Evolutionary conservation across 2,113 vertebrate genomes (phyloP), one percentile per base, ranked within the genome.

Genomic region (Aleadryas rufinucha): DNA sequence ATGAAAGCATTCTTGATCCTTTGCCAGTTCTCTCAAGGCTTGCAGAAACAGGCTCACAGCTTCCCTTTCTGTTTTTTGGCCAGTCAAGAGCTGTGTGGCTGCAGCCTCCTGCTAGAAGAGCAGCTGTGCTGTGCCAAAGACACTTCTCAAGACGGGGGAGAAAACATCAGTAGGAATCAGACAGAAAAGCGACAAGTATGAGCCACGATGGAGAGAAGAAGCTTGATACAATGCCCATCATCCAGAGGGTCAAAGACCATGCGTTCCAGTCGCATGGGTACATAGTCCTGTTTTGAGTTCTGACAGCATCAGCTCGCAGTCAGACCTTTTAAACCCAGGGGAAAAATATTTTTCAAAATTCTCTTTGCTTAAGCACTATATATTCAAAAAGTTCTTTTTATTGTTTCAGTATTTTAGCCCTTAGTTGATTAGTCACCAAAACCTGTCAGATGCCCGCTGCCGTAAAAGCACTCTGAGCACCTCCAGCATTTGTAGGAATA

Each of bases 351-450:
- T 93, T 69, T 76, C 83, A 72, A 84, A 92, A 92, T 87, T 89
- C 41, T 93, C 83, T 95, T 92, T 89, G 68, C 88, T 93, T 93
- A 92, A 95, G 88, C 81, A 66, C 74, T 95, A 35, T 45, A 54
- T 81, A 84, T 39, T 87, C 33, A 39, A 65, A 82, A 89, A 83
- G 84, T 94, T 91, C 41, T 90, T 94, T 69, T 89, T 92, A 93
- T 84, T 91, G 84, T 91, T 94, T 95, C 90, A 84, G 75, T 91
- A 76, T 90, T 96, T 97, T 97, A 97, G 97, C 97, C 97, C 97
- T 97, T 97, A 93, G 95, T 97, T 90, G 93, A 87, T 96, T 96
- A 96, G 95, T 97, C 84, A 92, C 93, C 84, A 61, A 87, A n/a
- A 95, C 39, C 69, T 87, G 93, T 49, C 92, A 82, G 90, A 69